These are phyloP conservation scores for Macroramphosus scolopax DNA, from an alignment of 2,797 vertebrate species.

Conservation along the genomic window DNA sequence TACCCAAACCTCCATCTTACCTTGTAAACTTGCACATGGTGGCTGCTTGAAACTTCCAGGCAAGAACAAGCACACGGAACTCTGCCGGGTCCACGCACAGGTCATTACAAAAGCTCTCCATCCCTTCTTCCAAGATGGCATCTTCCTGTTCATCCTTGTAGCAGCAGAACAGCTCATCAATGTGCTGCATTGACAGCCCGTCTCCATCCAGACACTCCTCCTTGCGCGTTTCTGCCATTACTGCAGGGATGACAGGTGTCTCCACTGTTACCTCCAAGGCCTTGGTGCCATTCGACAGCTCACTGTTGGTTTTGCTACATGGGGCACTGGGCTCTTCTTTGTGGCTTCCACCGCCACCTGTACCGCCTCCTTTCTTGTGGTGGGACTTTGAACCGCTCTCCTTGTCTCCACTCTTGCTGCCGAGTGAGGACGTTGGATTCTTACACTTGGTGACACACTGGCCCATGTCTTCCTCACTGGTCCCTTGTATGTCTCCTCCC, in stretches of 20 bases:
- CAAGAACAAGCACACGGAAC: slow-evolving; percentile 95
- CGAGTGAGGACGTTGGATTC: slow-evolving; percentile 96
- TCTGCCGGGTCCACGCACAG: slow-evolving; percentile 96
- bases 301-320: slow-evolving; percentile 83
- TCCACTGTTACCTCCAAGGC: slow-evolving; percentile 84
- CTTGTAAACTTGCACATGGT: slow-evolving; percentile 99
- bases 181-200: slow-evolving; percentile 84
- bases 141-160: slow-evolving; percentile 97
- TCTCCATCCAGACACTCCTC: slow-evolving; percentile 79
- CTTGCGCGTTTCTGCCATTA: slow-evolving; percentile 80
- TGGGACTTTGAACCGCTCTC: slow-evolving; percentile 89
- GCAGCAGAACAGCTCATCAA: slow-evolving; percentile 89
- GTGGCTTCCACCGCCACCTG: slow-evolving; percentile 73
- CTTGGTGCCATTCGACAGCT: slow-evolving; percentile 95
- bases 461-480: slow-evolving; percentile 86
- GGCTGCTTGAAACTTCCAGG: slow-evolving; percentile 99
- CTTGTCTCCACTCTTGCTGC: slow-evolving; percentile 98
- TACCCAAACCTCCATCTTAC: slow-evolving; percentile 68
- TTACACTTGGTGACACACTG: slow-evolving; percentile 99
- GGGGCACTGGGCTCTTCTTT: slow-evolving; percentile 85
- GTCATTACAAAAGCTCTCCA: slow-evolving; percentile 97
- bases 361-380: slow-evolving; percentile 80
- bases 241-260: slow-evolving; percentile 68
- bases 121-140: slow-evolving; percentile 96
- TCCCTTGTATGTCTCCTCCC: slow-evolving; percentile 63